A percentile compares a stretch with the other conserved stretches of the same genome.
phyloP scores from a whole-genome alignment of 2,888 invertebrate genomes.

The Hipparchia sbordonii region DNA sequence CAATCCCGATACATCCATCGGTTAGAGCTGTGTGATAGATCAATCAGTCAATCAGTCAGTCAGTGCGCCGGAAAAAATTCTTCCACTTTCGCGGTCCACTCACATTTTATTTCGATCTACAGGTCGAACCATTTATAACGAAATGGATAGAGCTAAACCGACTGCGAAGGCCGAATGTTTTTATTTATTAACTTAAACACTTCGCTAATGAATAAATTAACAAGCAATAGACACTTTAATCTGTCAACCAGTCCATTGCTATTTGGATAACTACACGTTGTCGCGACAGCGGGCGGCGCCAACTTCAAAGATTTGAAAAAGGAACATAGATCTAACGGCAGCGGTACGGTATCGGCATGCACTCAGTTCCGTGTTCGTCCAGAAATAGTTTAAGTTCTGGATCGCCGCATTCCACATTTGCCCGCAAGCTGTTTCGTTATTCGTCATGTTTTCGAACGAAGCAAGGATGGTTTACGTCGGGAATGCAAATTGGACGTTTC shows the following conservation, averaged over 20 bases:
- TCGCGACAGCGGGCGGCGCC: slow-evolving; percentile 20
- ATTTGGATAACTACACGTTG: slow-evolving; percentile 7
- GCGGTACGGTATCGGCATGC: slow-evolving; percentile 47
- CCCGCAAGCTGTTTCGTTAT: slow-evolving; percentile 55
- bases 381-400: slow-evolving; percentile 65
- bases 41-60: no score
- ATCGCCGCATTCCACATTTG: slow-evolving; percentile 61
- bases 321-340: slow-evolving; percentile 46
- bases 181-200: background rate
- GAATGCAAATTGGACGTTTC: slow-evolving; percentile 11
- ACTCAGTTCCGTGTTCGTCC: slow-evolving; percentile 63
- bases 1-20: no score
- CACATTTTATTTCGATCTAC: no score
- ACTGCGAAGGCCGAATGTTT: background rate
- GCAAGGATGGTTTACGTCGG: slow-evolving; percentile 12
- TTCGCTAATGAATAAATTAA: slow-evolving; percentile 12
- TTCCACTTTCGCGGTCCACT: no score
- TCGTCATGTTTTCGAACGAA: slow-evolving; percentile 47
- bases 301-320: slow-evolving; percentile 45
- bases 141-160: background rate
- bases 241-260: slow-evolving; percentile 16
- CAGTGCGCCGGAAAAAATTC: no score
- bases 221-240: slow-evolving; percentile 15
- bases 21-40: no score
- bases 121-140: background rate